These are phyloP conservation scores for Alcis repandata DNA, from an alignment of 2,888 invertebrate species.

Conservation along the genomic window DNA sequence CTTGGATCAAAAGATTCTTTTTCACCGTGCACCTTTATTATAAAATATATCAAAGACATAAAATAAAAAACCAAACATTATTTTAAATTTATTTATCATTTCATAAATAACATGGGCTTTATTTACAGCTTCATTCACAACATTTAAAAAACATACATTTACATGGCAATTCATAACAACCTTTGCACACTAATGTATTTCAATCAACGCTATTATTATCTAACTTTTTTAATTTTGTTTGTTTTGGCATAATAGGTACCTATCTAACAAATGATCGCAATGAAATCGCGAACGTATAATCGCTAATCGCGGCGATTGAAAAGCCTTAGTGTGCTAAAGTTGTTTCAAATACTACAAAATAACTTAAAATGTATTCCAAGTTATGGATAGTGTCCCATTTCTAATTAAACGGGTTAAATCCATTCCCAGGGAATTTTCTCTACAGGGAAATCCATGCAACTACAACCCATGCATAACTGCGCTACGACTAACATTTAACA, in stretches of 20 bases:
- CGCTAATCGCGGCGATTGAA: conserved; percentile 10
- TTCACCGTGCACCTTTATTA: not conserved
- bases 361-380: conserved; percentile 28
- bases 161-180: conserved; percentile 39
- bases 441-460: conserved; percentile 67
- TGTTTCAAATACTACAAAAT: conserved; percentile 24
- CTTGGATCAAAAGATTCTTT: no score
- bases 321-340: conserved; percentile 20
- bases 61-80: conserved; percentile 76
- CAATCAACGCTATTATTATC: not conserved
- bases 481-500: conserved; percentile 56
- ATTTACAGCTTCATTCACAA: conserved; percentile 72
- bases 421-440: conserved; percentile 48
- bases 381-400: conserved; percentile 45
- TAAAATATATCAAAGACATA: conserved; percentile 42
- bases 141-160: conserved; percentile 47
- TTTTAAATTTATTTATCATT: conserved; percentile 73
- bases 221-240: not conserved
- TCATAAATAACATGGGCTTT: conserved; percentile 74
- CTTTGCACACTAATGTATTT: conserved; percentile 42
- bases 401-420: conserved; percentile 48
- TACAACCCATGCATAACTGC: conserved; percentile 71
- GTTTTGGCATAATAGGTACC: not conserved
- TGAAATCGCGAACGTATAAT: not conserved
- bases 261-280: no score